Percentiles rank a stretch among this genome's conserved stretches.
Evolutionary conservation across 2,888 invertebrate species (phyloP).

Genomic region (Drosophila kanekoi): DNA sequence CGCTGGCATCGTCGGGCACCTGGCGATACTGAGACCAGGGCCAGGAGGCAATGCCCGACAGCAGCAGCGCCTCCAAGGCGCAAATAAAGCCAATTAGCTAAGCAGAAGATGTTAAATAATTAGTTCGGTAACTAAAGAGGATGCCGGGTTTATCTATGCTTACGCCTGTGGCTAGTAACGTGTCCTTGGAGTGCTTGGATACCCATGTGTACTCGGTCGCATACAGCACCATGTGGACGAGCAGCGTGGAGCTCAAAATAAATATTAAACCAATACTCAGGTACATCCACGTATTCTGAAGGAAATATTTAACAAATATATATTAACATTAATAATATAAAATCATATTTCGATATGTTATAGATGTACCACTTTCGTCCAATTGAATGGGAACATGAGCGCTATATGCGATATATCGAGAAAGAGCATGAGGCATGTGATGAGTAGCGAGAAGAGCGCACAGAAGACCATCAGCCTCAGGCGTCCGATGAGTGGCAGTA

Average conservation of each 20-base stretch:
- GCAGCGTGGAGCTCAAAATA: constrained; percentile 89
- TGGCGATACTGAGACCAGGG: constrained; percentile 87
- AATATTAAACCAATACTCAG: constrained; percentile 90
- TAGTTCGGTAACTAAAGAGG: background rate
- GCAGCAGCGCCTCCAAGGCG: constrained; percentile 87
- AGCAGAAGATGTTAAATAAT: background rate
- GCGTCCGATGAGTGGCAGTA: constrained; percentile 91
- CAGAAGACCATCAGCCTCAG: constrained; percentile 92
- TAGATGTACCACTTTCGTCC: constrained; percentile 89
- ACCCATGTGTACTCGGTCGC: constrained; percentile 89
- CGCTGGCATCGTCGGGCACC: constrained; percentile 88
- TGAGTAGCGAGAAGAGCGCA: constrained; percentile 90
- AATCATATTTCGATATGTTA: too few relatives aligned
- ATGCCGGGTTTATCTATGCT: constrained; percentile 67
- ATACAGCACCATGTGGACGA: constrained; percentile 89
- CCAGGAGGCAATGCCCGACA: constrained; percentile 87
- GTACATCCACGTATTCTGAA: constrained; percentile 90
- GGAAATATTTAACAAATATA: background rate
- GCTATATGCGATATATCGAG: constrained; percentile 92
- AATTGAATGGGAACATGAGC: constrained; percentile 92
- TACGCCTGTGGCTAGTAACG: constrained; percentile 89
- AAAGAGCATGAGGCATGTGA: constrained; percentile 91
- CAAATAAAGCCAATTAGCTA: constrained; percentile 88
- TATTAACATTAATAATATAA: too few relatives aligned
- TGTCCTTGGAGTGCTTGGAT: constrained; percentile 90